Evolutionary conservation across 1,140 invertebrate species (phyloP).

Genomic region (Anadara kagoshimensis): DNA sequence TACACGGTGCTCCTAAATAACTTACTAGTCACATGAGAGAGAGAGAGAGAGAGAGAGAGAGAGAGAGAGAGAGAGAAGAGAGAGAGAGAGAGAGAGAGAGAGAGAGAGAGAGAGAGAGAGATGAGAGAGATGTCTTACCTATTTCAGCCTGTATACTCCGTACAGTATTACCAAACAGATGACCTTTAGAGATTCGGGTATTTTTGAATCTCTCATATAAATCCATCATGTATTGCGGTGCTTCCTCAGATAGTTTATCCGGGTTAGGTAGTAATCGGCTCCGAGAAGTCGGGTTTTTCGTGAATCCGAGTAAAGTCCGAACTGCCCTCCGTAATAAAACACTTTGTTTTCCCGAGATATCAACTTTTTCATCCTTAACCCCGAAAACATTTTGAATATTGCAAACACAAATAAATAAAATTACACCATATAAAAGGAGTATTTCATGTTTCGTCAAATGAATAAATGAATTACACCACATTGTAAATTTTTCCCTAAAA

Average conservation of each 20-base stretch:
- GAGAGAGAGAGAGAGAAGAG: too few relatives aligned
- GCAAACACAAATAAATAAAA: too few relatives aligned
- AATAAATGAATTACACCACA: too few relatives aligned
- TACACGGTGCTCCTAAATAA: too few relatives aligned
- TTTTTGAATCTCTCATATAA: conserved; percentile 61
- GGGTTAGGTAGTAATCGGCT: conserved; percentile 39
- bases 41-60: too few relatives aligned
- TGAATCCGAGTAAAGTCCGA: conserved; percentile 52
- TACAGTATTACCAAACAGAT: conserved; percentile 56
- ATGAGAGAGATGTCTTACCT: conserved; percentile 42
- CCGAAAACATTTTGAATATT: too few relatives aligned
- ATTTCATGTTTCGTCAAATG: too few relatives aligned
- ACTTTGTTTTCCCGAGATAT: conserved; percentile 28
- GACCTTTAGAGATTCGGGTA: conserved; percentile 44
- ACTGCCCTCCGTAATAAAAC: conserved; percentile 54
- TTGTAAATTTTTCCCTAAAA: too few relatives aligned
- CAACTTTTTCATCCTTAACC: background rate
- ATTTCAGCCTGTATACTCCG: conserved; percentile 59
- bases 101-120: too few relatives aligned
- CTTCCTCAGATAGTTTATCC: conserved; percentile 29
- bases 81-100: too few relatives aligned
- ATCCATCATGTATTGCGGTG: conserved; percentile 62
- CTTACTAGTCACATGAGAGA: too few relatives aligned
- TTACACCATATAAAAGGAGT: too few relatives aligned
- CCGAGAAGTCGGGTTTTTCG: conserved; percentile 22